These are phyloP conservation scores for Ellobius talpinus DNA, from an alignment of 2,113 vertebrate species.

Conservation along the genomic window DNA sequence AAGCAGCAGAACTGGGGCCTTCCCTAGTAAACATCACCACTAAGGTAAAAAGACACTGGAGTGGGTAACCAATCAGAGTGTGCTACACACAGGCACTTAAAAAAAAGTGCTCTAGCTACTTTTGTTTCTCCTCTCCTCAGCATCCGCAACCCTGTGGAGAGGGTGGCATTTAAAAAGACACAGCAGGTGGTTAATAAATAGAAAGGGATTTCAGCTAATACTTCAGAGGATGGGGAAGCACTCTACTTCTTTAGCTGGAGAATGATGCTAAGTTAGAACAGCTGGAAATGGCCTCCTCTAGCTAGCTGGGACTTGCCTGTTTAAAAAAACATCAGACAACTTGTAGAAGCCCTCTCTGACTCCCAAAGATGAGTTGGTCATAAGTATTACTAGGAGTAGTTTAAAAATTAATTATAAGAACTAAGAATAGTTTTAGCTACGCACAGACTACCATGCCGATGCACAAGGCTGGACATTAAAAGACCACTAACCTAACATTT, in stretches of 20 bases:
- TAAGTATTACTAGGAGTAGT: constrained; percentile 6
- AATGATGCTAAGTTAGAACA: constrained; percentile 55
- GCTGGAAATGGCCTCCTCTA: constrained; percentile 59
- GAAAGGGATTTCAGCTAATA: constrained; percentile 63
- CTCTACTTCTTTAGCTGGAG: constrained; percentile 41
- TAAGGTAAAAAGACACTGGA: not conserved
- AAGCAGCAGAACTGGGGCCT: not conserved
- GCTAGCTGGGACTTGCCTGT: constrained; percentile 50
- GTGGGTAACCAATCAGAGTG: not conserved
- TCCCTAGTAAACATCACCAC: not conserved
- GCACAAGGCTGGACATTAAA: not conserved
- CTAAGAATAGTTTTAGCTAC: constrained; percentile 47
- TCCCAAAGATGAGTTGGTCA: constrained; percentile 19
- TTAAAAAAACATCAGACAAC: constrained; percentile 58
- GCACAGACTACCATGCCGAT: not conserved
- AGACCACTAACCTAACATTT: not conserved
- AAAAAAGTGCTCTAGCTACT: constrained; percentile 14
- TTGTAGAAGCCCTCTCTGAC: constrained; percentile 11
- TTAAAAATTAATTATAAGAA: constrained; percentile 52
- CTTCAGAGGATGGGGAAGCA: constrained; percentile 49
- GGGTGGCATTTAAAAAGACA: constrained; percentile 66
- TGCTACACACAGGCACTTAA: not conserved
- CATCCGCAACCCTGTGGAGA: constrained; percentile 65
- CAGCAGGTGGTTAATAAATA: constrained; percentile 81
- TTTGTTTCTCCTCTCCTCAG: constrained; percentile 44